A percentile compares a stretch with the other conserved stretches of the same genome.
These are phyloP conservation scores for Mixornis gularis DNA, from an alignment of 2,113 vertebrate species.

Conservation along the genomic window DNA sequence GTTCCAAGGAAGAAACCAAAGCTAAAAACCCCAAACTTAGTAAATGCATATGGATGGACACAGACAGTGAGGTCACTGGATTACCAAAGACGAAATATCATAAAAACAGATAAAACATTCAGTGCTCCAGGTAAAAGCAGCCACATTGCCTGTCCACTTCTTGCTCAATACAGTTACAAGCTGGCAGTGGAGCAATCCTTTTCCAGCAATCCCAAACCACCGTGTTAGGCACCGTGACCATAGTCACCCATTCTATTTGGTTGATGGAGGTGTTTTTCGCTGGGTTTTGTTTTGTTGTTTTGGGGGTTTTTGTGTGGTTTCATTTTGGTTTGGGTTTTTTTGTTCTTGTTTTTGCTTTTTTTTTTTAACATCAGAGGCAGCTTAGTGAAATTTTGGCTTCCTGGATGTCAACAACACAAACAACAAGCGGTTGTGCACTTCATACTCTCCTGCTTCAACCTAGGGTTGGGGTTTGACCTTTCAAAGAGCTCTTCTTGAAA, in stretches of 20 bases:
- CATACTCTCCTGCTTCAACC: background rate
- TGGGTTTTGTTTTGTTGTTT: background rate
- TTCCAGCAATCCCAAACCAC: background rate
- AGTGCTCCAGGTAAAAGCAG: background rate
- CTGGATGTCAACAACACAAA: background rate
- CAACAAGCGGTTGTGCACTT: rapidly evolving
- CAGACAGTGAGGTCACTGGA: rapidly evolving
- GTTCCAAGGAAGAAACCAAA: background rate
- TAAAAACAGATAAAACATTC: background rate
- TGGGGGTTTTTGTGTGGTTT: rapidly evolving
- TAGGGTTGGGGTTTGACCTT: background rate
- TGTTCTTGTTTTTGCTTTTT: background rate
- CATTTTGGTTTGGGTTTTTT: background rate
- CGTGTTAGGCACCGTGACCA: background rate
- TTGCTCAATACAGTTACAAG: background rate
- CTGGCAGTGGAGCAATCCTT: background rate
- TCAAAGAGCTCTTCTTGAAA: background rate
- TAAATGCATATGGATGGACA: background rate
- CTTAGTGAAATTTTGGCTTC: background rate
- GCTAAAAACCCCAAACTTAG: background rate
- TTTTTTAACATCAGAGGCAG: background rate
- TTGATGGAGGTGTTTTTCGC: background rate
- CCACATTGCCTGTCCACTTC: background rate
- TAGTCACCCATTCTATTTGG: background rate
- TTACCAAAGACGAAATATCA: background rate